These are phyloP conservation scores for Cnemophilus loriae DNA, from an alignment of 2,113 vertebrate species.

Conservation along the genomic window DNA sequence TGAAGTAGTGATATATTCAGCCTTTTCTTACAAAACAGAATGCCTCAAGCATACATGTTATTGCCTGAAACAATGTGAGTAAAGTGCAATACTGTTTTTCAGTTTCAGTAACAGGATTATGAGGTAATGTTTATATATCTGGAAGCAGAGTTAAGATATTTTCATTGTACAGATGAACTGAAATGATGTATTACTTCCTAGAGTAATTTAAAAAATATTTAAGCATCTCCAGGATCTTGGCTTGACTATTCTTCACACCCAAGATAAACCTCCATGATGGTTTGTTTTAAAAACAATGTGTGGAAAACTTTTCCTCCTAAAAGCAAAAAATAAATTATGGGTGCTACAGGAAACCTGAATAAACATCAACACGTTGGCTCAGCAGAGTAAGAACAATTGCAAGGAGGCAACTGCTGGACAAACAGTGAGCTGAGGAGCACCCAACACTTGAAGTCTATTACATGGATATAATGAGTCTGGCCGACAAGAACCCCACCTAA, in stretches of 20 bases:
- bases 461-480: background rate
- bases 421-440: background rate
- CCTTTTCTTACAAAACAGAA: background rate
- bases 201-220: background rate
- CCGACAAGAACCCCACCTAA: background rate
- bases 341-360: conserved; percentile 19
- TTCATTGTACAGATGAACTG: background rate
- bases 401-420: background rate
- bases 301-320: conserved; percentile 11
- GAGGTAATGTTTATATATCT: conserved; percentile 10
- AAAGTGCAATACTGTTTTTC: background rate
- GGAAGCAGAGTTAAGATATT: background rate
- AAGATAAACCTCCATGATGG: background rate
- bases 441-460: background rate
- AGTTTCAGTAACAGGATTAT: background rate
- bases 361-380: background rate
- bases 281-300: conserved; percentile 41
- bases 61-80: background rate
- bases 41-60: background rate
- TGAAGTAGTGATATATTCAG: background rate
- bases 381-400: background rate
- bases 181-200: conserved; percentile 43
- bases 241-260: background rate
- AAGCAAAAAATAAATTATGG: background rate
- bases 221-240: conserved; percentile 16